Evolutionary conservation across 2,888 invertebrate species (phyloP), one percentile per base, ranked within the genome.

Genomic region (Furcula furcula): DNA sequence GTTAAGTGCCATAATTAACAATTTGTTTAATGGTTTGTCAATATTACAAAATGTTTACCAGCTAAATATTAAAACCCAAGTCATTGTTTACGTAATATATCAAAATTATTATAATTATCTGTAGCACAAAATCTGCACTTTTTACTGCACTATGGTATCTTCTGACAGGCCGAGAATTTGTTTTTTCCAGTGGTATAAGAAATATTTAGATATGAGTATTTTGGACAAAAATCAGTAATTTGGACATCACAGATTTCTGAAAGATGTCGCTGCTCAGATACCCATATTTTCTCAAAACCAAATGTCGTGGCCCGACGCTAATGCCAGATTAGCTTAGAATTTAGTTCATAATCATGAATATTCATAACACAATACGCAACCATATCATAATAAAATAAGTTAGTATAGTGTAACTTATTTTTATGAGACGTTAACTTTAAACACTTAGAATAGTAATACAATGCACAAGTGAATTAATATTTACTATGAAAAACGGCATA

Each of bases 371-470:
- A 57, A 56, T 62, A 76, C 75, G 70, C 63, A 63, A 73, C 60
- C 86, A 86, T 86, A 86, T 86, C 86, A 86, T 78, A 31, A 59
- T 82, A 82, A 80, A 76, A 30, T 21, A 10, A 22, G 12, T 39
- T 49, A 54, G 54, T 36, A 46, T 51, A 56, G 46, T 57, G 43
- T 35, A 57, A 46, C 41, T 60, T 59, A 63, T 65, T 67, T 66
- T 63, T 65, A 54, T 62, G 50, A 39, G 26, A 48, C 34, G 46
- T 58, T 52, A 61, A 53, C 40, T 52, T 55, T 26, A 29, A 30
- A 28, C 21, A 54, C 49, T 27, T 34, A 49, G 43, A 29, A 35
- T 56, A 52, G 54, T 44, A 41, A 46, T 42, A 46, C 35, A 34
- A 46, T 59, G 66, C 66, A 63, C 64, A 63, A 55, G 51, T 53